A percentile compares a stretch with the other conserved stretches of the same genome.
Conservation (phyloP, 2,888 invertebrate species). For the Antheraea assamensis region DNA sequence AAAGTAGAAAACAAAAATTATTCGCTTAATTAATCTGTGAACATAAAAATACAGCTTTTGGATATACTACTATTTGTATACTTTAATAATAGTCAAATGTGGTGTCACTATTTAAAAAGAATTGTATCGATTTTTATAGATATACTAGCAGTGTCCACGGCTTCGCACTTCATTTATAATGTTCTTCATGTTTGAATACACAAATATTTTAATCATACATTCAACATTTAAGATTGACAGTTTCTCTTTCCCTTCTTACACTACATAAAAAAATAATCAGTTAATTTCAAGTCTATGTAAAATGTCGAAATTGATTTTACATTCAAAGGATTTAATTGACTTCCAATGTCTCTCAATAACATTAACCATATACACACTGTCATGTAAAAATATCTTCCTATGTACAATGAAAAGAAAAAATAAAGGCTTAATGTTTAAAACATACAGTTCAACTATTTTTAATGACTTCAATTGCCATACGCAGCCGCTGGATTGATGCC, state of each 20-base stretch:
- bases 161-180: too few relatives aligned
- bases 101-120: too few relatives aligned
- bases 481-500: constrained; percentile 50
- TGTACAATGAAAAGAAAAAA: neutral
- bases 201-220: too few relatives aligned
- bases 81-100: too few relatives aligned
- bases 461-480: constrained; percentile 51
- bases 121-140: too few relatives aligned
- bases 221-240: neutral
- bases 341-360: neutral
- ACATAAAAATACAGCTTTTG: too few relatives aligned
- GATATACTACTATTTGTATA: too few relatives aligned
- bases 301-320: neutral
- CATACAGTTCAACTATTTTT: constrained; percentile 33
- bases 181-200: too few relatives aligned
- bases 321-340: constrained; percentile 10
- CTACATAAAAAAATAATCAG: constrained; percentile 2
- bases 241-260: neutral
- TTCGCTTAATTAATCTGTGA: too few relatives aligned
- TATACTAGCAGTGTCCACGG: too few relatives aligned
- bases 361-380: neutral
- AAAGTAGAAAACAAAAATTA: too few relatives aligned
- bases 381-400: neutral
- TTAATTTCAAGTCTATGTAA: neutral
- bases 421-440: neutral